Conservation (phyloP, 35 echinoderm and acorn worm genomes). For the Strongylocentrotus purpuratus region DNA sequence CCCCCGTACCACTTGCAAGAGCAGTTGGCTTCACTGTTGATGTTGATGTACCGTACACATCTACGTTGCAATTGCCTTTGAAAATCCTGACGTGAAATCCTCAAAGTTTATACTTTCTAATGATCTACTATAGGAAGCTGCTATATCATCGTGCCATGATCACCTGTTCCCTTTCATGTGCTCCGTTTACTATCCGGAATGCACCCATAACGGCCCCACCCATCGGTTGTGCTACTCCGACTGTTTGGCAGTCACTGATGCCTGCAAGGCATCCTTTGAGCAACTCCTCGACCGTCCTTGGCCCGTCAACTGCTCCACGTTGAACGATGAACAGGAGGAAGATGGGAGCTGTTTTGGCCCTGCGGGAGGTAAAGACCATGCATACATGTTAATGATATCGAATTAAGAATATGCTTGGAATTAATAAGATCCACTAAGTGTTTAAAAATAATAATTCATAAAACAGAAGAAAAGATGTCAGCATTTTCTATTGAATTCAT, state of each 20-base stretch:
- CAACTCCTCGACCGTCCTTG: not conserved
- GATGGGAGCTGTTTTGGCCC: not conserved
- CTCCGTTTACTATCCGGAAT: not conserved
- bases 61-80: no score
- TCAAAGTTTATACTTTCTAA: no score
- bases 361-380: not conserved
- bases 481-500: no score
- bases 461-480: not conserved
- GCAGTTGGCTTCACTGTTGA: no score
- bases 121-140: not conserved
- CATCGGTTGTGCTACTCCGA: conserved; percentile 8
- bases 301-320: conserved; percentile 12
- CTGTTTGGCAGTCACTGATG: conserved; percentile 9
- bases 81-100: no score
- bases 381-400: not conserved
- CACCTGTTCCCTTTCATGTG: conserved; percentile 6
- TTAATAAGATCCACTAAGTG: no score
- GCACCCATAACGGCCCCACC: conserved; percentile 35
- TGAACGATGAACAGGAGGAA: not conserved
- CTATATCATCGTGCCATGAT: conserved; percentile 24
- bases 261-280: not conserved
- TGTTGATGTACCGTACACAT: no score
- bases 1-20: no score
- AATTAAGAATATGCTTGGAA: not conserved
- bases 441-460: not conserved